Conservation (phyloP, 2,888 invertebrate genomes). For the Eledona agricola region DNA sequence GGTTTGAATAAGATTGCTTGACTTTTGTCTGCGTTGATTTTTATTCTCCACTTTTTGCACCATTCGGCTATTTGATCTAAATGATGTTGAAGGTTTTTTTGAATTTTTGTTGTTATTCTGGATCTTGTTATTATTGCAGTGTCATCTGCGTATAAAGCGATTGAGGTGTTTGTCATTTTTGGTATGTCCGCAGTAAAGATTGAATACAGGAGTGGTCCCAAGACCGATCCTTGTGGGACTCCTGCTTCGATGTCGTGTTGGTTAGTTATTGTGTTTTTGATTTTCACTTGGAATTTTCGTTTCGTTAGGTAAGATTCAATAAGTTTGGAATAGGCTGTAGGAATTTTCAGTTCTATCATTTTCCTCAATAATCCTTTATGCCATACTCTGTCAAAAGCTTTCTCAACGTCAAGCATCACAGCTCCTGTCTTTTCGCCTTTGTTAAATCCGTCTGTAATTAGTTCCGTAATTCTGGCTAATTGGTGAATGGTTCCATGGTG, state of each 20-base stretch:
- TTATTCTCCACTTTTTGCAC: slow-evolving; percentile 19
- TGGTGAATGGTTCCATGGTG: slow-evolving; percentile 47
- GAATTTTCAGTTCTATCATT: slow-evolving; percentile 39
- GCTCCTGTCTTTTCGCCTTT: slow-evolving; percentile 43
- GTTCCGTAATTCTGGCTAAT: slow-evolving; percentile 37
- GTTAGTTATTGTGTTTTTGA: slow-evolving; percentile 33
- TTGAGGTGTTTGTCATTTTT: not conserved
- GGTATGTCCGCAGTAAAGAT: slow-evolving; percentile 37
- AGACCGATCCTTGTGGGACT: slow-evolving; percentile 48
- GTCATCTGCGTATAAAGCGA: slow-evolving; percentile 32
- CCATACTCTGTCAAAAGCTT: slow-evolving; percentile 45
- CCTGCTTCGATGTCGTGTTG: slow-evolving; percentile 41
- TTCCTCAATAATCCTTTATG: slow-evolving; percentile 46
- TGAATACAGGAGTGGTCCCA: slow-evolving; percentile 43
- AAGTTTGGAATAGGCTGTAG: slow-evolving; percentile 40
- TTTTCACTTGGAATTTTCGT: slow-evolving; percentile 42
- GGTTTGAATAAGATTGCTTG: slow-evolving; percentile 4
- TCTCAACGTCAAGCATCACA: slow-evolving; percentile 34
- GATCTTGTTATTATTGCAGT: slow-evolving; percentile 11
- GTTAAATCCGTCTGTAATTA: slow-evolving; percentile 40
- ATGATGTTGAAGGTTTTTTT: slow-evolving; percentile 3
- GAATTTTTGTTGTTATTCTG: not conserved
- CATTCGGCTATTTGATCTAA: slow-evolving; percentile 2
- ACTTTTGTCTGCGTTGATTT: slow-evolving; percentile 18
- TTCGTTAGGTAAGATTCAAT: slow-evolving; percentile 43